Percentiles rank a stretch among this genome's conserved stretches.
phyloP scores from a whole-genome alignment of 2,113 vertebrate species.

The Circaetus gallicus region DNA sequence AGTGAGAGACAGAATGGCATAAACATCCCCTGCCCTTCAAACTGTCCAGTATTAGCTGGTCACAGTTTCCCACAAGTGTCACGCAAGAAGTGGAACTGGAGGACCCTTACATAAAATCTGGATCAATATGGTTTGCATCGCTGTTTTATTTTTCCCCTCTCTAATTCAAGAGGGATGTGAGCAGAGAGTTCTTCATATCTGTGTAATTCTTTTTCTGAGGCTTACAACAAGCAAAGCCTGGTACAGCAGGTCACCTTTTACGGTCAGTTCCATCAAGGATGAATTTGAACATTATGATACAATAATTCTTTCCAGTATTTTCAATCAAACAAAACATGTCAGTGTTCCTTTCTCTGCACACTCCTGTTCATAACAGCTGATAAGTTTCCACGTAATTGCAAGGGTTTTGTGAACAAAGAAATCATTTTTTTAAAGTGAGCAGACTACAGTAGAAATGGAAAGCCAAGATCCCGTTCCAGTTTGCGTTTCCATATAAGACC shows the following conservation, averaged over 20 bases:
- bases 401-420: conserved; percentile 31
- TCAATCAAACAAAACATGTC: conserved; percentile 34
- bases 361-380: neutral
- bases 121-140: neutral
- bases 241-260: conserved; percentile 12
- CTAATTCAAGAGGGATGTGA: neutral
- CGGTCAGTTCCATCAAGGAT: neutral
- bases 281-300: conserved; percentile 9
- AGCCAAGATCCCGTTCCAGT: neutral
- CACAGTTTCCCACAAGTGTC: neutral
- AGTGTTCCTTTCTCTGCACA: neutral
- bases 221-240: neutral
- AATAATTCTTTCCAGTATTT: conserved; percentile 30
- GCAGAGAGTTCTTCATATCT: neutral
- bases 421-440: conserved; percentile 10
- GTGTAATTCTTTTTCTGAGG: neutral
- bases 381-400: conserved; percentile 33
- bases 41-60: neutral
- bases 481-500: conserved; percentile 1
- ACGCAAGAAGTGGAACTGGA: neutral
- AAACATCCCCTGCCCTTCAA: neutral
- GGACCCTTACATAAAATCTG: neutral
- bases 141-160: neutral
- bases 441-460: neutral
- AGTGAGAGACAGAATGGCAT: neutral